A percentile compares a stretch with the other conserved stretches of the same genome.
Evolutionary conservation across 2,888 invertebrate species (phyloP).

Genomic region (Eledone cirrhosa): DNA sequence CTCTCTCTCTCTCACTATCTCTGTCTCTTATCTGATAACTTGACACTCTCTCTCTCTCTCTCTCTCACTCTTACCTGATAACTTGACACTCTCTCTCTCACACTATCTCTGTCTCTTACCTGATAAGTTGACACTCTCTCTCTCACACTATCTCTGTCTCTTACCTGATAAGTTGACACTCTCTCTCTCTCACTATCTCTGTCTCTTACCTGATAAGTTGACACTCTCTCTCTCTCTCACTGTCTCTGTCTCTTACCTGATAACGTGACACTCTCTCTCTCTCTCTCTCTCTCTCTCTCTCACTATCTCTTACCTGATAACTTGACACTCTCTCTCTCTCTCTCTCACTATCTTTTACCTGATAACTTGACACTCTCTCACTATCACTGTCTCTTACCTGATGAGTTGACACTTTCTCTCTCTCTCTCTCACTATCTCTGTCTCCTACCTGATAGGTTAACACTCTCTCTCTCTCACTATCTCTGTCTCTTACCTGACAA

Average conservation of each 20-base stretch:
- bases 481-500: constrained; percentile 55
- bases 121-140: constrained; percentile 51
- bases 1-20: constrained; percentile 35
- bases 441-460: constrained; percentile 54
- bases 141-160: not conserved
- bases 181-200: not conserved
- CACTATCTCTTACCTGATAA: constrained; percentile 55
- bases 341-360: constrained; percentile 51
- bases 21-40: constrained; percentile 53
- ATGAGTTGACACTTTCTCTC: constrained; percentile 55
- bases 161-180: constrained; percentile 58
- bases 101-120: constrained; percentile 43
- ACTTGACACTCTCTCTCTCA: constrained; percentile 46
- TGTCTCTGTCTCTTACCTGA: constrained; percentile 53
- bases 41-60: constrained; percentile 41
- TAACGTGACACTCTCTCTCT: constrained; percentile 47
- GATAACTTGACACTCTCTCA: constrained; percentile 50
- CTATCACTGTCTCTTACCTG: constrained; percentile 44
- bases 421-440: no score
- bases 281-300: no score
- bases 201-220: constrained; percentile 51
- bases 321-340: constrained; percentile 41
- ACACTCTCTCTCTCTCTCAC: constrained; percentile 43
- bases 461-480: constrained; percentile 37
- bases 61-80: constrained; percentile 57